phyloP scores from a whole-genome alignment of 2,113 vertebrate genomes.

The Myotis davidii region DNA sequence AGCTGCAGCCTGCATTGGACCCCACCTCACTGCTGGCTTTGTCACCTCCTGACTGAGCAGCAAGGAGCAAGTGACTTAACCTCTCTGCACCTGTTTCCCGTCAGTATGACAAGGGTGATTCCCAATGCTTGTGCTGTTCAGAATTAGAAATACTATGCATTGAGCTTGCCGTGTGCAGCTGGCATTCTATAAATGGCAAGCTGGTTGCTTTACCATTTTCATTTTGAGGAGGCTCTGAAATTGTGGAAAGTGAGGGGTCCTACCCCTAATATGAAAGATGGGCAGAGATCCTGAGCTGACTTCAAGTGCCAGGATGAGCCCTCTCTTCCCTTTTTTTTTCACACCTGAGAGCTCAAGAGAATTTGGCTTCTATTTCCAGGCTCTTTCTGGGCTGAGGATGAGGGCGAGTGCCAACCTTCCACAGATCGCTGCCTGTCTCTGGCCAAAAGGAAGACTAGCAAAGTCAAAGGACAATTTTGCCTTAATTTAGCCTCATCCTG shows the following conservation, averaged over 20 bases:
- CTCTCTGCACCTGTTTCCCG: not conserved
- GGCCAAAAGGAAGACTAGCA: not conserved
- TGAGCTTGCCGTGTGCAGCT: not conserved
- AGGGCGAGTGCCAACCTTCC: no score
- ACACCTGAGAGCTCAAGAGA: not conserved
- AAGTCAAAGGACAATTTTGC: not conserved
- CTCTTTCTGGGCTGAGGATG: not conserved
- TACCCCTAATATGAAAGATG: not conserved
- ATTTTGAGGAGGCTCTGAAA: not conserved
- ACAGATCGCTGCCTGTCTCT: not conserved
- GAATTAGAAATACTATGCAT: not conserved
- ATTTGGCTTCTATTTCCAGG: not conserved
- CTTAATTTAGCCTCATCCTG: not conserved
- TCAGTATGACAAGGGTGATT: not conserved
- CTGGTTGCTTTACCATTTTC: not conserved
- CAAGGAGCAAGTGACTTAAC: not conserved
- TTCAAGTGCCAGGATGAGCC: not conserved
- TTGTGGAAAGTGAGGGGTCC: not conserved
- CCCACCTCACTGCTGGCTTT: not conserved
- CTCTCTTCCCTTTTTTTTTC: not conserved
- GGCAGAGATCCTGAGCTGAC: not conserved
- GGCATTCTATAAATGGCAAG: not conserved
- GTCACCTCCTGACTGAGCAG: not conserved
- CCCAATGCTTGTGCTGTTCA: not conserved
- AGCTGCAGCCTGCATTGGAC: not conserved